phyloP scores from a whole-genome alignment of 1,140 invertebrate genomes.

The Halictus rubicundus region DNA sequence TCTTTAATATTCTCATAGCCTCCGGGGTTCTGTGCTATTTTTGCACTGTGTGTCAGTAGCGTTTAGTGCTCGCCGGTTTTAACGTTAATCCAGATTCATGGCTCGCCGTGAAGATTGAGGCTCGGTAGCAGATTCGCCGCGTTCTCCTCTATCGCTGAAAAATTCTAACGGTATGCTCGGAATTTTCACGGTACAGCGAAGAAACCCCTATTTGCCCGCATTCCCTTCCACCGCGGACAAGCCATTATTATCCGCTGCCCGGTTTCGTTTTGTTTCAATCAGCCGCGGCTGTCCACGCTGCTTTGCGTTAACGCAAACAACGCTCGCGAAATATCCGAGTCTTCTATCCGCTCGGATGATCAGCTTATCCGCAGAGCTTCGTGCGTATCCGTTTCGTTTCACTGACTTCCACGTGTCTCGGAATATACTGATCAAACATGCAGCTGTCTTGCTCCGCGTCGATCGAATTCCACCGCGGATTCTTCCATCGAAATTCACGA shows the following conservation, averaged over 20 bases:
- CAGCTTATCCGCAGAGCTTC: background rate
- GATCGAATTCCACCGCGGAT: background rate
- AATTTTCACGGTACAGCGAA: slow-evolving; percentile 47
- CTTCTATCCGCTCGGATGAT: slow-evolving; percentile 10
- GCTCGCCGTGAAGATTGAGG: background rate
- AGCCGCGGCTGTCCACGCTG: slow-evolving; percentile 13
- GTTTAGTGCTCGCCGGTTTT: too few species aligned
- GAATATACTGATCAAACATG: background rate
- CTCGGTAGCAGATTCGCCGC: background rate
- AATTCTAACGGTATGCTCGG: slow-evolving; percentile 41
- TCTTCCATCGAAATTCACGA: background rate
- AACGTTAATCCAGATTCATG: background rate
- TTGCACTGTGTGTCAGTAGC: too few species aligned
- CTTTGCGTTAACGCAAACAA: background rate
- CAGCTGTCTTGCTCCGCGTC: background rate
- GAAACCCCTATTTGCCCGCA: slow-evolving; percentile 43
- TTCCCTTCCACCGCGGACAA: slow-evolving; percentile 18
- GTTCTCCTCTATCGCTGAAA: slow-evolving; percentile 13
- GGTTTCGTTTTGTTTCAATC: slow-evolving; percentile 29
- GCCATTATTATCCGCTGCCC: slow-evolving; percentile 22
- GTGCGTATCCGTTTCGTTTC: background rate
- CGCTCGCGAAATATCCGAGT: slow-evolving; percentile 11
- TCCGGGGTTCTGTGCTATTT: too few species aligned
- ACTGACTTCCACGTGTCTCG: background rate
- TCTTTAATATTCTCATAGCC: too few species aligned